Evolutionary conservation across 2,797 vertebrate species (phyloP).

Genomic region (Poeciliopsis presidionis): DNA sequence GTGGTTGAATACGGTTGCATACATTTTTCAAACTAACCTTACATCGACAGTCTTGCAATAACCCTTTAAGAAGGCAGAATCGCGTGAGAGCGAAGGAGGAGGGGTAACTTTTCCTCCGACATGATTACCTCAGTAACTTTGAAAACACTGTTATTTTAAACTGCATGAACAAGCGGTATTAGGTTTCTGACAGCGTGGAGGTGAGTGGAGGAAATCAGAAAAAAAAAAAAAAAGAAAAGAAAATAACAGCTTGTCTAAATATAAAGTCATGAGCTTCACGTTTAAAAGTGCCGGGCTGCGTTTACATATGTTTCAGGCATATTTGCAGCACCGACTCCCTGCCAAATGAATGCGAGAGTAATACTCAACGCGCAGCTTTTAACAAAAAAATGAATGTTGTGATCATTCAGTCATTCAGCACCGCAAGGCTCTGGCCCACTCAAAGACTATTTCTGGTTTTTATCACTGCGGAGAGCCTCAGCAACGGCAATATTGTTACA

Average conservation of each 20-base stretch:
- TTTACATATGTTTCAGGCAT: slow-evolving; percentile 50
- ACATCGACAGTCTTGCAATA: background rate
- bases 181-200: slow-evolving; percentile 58
- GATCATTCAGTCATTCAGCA: slow-evolving; percentile 51
- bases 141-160: slow-evolving; percentile 78
- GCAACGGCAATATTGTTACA: slow-evolving; percentile 52
- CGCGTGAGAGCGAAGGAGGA: slow-evolving; percentile 35
- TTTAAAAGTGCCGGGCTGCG: slow-evolving; percentile 7
- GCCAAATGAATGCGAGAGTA: slow-evolving; percentile 61
- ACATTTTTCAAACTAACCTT: background rate
- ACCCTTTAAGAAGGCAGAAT: slow-evolving; percentile 56
- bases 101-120: slow-evolving; percentile 57
- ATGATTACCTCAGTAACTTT: slow-evolving; percentile 74
- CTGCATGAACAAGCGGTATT: slow-evolving; percentile 63
- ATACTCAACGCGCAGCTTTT: slow-evolving; percentile 47
- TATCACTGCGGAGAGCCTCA: slow-evolving; percentile 42
- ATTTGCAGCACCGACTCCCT: slow-evolving; percentile 26
- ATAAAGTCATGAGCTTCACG: slow-evolving; percentile 18
- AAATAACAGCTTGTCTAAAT: slow-evolving; percentile 56
- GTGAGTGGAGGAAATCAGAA: slow-evolving; percentile 26
- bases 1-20: background rate
- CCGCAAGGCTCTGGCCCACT: slow-evolving; percentile 43
- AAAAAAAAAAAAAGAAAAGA: slow-evolving; percentile 53
- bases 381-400: slow-evolving; percentile 57
- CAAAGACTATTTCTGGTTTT: slow-evolving; percentile 55